A percentile compares a stretch with the other conserved stretches of the same genome.
Conservation (phyloP, 2,113 vertebrate species). For the Gallinago paraguaiae region DNA sequence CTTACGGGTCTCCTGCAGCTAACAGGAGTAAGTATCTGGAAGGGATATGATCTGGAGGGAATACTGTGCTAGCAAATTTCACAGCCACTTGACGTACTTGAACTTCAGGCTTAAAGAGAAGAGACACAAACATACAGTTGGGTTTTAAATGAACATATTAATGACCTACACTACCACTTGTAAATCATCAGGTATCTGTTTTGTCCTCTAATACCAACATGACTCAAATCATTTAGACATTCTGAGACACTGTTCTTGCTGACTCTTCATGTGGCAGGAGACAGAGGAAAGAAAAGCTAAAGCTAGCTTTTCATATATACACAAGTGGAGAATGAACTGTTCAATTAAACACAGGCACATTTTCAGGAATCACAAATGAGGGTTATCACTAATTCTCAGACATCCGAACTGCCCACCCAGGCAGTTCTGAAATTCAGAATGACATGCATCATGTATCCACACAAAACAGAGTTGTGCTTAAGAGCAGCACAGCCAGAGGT, state of each 20-base stretch:
- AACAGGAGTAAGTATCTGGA: conserved; percentile 95
- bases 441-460: neutral
- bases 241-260: neutral
- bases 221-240: neutral
- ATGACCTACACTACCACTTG: neutral
- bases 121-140: neutral
- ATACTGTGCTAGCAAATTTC: conserved; percentile 96
- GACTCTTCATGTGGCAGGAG: neutral
- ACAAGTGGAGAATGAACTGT: neutral
- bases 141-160: neutral
- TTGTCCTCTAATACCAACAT: neutral
- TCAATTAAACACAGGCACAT: neutral
- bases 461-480: neutral
- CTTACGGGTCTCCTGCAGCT: conserved; percentile 97
- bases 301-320: neutral
- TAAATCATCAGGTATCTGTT: neutral
- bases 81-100: conserved; percentile 97
- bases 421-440: neutral
- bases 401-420: neutral
- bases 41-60: conserved; percentile 92
- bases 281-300: neutral
- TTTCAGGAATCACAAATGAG: neutral
- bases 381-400: neutral
- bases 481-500: neutral
- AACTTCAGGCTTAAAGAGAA: conserved; percentile 88